Conservation (phyloP, 2,888 invertebrate species). For the Piscicola geometra region DNA sequence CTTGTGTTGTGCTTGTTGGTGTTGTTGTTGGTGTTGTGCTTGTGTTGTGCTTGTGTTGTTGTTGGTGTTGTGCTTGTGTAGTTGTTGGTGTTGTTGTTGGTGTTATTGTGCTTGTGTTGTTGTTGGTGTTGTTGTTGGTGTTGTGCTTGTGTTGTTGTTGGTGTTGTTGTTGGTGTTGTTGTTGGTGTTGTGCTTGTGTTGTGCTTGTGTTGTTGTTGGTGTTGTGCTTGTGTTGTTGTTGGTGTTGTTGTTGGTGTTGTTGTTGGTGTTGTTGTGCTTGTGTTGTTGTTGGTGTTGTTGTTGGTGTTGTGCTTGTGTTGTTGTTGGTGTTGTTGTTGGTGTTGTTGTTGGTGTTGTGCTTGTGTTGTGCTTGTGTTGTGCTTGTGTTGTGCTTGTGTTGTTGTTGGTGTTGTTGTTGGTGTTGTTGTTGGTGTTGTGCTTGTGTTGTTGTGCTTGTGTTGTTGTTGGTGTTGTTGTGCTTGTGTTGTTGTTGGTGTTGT, state of each 20-base stretch:
- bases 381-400: not conserved
- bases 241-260: not conserved
- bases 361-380: constrained; percentile 46
- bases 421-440: not conserved
- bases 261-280: too few relatives aligned
- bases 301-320: not conserved
- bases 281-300: not conserved
- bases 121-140: not conserved
- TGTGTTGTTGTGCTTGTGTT: constrained; percentile 45
- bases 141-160: not conserved
- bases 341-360: not conserved
- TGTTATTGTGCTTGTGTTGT: not conserved
- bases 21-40: not conserved
- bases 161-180: not conserved
- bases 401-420: not conserved
- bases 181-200: too few relatives aligned
- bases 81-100: too few relatives aligned
- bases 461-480: too few relatives aligned
- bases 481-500: not conserved
- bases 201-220: not conserved
- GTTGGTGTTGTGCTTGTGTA: not conserved
- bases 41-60: not conserved
- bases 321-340: too few relatives aligned
- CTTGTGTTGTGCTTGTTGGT: not conserved
- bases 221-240: not conserved